phyloP scores from a whole-genome alignment of 1,140 invertebrate genomes.

The Phymastichus coffea region DNA sequence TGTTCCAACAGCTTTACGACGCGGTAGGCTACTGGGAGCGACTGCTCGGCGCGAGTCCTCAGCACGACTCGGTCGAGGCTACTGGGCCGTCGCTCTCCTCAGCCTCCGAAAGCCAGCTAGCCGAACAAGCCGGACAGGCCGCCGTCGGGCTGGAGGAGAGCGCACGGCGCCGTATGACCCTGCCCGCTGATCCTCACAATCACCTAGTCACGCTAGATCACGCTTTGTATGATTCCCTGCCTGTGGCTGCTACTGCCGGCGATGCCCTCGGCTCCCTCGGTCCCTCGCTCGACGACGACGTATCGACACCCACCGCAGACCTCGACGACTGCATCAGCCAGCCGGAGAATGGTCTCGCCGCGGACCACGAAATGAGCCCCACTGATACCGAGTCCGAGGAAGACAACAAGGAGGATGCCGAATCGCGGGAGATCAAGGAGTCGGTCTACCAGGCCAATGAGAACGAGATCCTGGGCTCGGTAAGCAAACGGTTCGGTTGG shows the following conservation, averaged over 20 bases:
- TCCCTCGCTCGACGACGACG: background rate
- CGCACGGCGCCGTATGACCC: conserved; percentile 42
- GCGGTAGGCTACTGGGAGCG: conserved; percentile 59
- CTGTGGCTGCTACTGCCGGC: background rate
- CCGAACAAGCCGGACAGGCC: background rate
- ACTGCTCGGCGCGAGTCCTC: conserved; percentile 42
- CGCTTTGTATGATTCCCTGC: conserved; percentile 43
- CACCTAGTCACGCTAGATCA: conserved; percentile 52
- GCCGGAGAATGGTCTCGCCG: conserved; percentile 51
- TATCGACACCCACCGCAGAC: conserved; percentile 36
- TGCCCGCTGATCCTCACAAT: conserved; percentile 39
- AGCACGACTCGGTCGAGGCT: conserved; percentile 15
- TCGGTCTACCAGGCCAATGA: conserved; percentile 64
- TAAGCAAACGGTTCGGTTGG: too few relatives aligned
- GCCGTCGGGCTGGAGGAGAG: background rate
- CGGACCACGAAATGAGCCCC: conserved; percentile 56
- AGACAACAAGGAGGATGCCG: conserved; percentile 51
- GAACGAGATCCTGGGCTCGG: conserved; percentile 71
- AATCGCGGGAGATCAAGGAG: conserved; percentile 53
- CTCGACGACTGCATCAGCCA: conserved; percentile 54
- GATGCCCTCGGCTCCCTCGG: background rate
- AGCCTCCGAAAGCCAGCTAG: background rate
- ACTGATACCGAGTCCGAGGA: conserved; percentile 60
- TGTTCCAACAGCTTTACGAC: conserved; percentile 60
- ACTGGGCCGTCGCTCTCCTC: background rate